Conservation (phyloP, 2,888 invertebrate species). For the Drosophila subquinaria region DNA sequence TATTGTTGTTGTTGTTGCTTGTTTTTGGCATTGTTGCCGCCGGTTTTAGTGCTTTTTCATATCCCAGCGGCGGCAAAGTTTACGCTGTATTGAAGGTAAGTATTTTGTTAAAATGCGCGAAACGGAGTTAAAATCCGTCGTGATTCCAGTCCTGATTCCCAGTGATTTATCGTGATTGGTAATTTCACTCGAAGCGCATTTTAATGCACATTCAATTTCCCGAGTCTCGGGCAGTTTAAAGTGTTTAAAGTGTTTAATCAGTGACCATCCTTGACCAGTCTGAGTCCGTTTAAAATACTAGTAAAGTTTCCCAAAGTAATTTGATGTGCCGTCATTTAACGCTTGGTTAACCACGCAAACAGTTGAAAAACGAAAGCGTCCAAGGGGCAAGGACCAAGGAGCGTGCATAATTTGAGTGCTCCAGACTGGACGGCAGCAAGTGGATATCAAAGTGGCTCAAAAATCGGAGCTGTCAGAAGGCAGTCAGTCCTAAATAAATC, state of each 20-base stretch:
- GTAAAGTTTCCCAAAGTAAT: slow-evolving; percentile 38
- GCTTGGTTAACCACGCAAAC: slow-evolving; percentile 75
- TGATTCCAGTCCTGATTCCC: slow-evolving; percentile 32
- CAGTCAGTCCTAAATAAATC: slow-evolving; percentile 45
- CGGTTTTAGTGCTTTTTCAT: slow-evolving; percentile 57
- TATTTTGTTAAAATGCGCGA: slow-evolving; percentile 69
- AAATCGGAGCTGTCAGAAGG: slow-evolving; percentile 42
- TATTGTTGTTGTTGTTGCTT: slow-evolving; percentile 46
- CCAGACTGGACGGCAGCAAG: slow-evolving; percentile 47
- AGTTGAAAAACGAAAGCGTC: slow-evolving; percentile 54
- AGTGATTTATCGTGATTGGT: slow-evolving; percentile 51
- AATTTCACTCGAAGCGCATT: slow-evolving; percentile 45
- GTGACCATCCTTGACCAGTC: slow-evolving; percentile 29
- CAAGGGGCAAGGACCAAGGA: slow-evolving; percentile 17
- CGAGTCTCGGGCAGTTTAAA: slow-evolving; percentile 56
- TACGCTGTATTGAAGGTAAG: slow-evolving; percentile 61
- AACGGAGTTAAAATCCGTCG: slow-evolving; percentile 51
- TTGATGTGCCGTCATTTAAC: slow-evolving; percentile 68
- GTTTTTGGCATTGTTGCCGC: slow-evolving; percentile 49
- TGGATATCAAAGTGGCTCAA: slow-evolving; percentile 26
- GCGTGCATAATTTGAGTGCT: slow-evolving; percentile 49
- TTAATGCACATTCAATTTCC: slow-evolving; percentile 64
- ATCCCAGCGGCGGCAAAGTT: slow-evolving; percentile 46
- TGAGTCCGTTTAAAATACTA: background rate
- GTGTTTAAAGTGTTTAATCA: slow-evolving; percentile 71